Evolutionary conservation across 2,888 invertebrate species (phyloP), one percentile per base, ranked within the genome.

Genomic region (Macrophya alboannulata): DNA sequence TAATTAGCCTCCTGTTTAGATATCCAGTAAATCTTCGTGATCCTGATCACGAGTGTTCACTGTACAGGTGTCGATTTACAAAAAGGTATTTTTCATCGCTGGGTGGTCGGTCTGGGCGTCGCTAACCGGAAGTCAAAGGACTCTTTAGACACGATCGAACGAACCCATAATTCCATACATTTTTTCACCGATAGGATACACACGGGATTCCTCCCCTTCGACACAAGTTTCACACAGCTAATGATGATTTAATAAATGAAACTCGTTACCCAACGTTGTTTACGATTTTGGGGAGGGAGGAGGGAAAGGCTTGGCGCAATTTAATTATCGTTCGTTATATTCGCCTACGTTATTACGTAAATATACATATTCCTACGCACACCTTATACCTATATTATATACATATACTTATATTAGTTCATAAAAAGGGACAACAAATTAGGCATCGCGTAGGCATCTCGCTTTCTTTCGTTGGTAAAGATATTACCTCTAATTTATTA

Each of bases 51-150:
- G 40, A 43, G 62, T 21, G 62, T 51, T 81, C 81, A 21, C 10
- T 62, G 21, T 43, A 81, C 81, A 81, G 81, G 81, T 81, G 81
- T 81, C 62, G 62, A 31, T 81, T 81, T 81, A 81, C 81, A 59
- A 62, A 81, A 81, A 59, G 81, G 81, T 31, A 51, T 43, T 81
- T 81, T 81, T 31, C 77, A 51, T 15, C n/a, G 77, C 83, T 83
- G 71, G 83, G 83, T 83, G 83, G 83, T 83, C 83, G 83, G 68
- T 68, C 83, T 51, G 21, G 48, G 65, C 68, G 68, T 71, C 83
- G 68, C 10, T 15, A 83, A 51, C 83, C 83, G 83, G 83, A 83
- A 83, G 83, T 59, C 51, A 65, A 71, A 68, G 65, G 48, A 71
- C 83, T 83, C 83, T 83, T 83, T 48, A 37, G 83, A 37, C 37